Evolutionary conservation across 2,888 invertebrate genomes (phyloP).

Genomic region (Coelopa pilipes): DNA sequence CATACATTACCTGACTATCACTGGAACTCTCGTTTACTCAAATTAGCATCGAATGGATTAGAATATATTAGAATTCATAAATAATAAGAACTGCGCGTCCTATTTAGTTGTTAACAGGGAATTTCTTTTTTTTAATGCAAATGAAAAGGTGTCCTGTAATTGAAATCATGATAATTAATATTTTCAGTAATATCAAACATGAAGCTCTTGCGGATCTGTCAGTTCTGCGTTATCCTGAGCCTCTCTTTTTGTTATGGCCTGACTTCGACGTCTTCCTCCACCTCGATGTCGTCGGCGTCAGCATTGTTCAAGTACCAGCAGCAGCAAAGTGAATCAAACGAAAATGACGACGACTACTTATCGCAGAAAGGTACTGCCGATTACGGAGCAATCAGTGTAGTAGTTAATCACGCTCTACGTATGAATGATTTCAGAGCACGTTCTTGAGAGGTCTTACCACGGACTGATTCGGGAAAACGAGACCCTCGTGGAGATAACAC

Average conservation of each 20-base stretch:
- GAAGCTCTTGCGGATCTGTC: conserved; percentile 20
- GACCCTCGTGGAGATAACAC: conserved; percentile 90
- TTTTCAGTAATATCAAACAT: conserved; percentile 12
- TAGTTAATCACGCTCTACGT: too few species aligned
- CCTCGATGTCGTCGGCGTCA: conserved; percentile 22
- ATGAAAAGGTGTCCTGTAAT: neutral
- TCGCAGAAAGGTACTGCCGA: conserved; percentile 61
- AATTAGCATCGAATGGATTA: too few species aligned
- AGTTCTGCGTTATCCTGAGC: conserved; percentile 24
- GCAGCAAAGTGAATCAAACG: conserved; percentile 48
- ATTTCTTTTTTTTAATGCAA: too few species aligned
- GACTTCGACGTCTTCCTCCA: conserved; percentile 24
- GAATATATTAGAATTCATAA: too few species aligned
- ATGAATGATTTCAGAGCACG: conserved; percentile 55
- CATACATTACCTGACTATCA: too few species aligned
- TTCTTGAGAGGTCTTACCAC: conserved; percentile 88
- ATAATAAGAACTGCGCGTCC: too few species aligned
- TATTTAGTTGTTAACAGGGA: too few species aligned
- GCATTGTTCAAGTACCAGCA: conserved; percentile 43
- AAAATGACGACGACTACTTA: conserved; percentile 63
- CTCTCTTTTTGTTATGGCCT: conserved; percentile 20
- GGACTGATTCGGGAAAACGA: conserved; percentile 93
- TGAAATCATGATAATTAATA: neutral
- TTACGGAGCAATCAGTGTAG: too few species aligned
- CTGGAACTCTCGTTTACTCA: too few species aligned